Evolutionary conservation across 1,140 invertebrate species (phyloP).

Genomic region (Aphis craccivora): DNA sequence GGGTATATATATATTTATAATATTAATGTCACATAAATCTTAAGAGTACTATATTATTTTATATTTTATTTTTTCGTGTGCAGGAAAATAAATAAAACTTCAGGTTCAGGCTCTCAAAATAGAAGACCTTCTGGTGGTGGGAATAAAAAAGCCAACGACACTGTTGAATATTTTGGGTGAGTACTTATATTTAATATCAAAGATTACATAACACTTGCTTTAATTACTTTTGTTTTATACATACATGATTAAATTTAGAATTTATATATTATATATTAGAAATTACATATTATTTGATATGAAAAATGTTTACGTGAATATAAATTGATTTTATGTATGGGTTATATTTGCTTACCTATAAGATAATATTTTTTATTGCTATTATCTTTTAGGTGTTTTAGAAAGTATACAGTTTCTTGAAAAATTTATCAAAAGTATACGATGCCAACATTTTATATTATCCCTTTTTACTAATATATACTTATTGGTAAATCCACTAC

Average conservation of each 20-base stretch:
- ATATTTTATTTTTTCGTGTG: slow-evolving; percentile 5
- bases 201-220: neutral
- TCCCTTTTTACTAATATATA: too few relatives aligned
- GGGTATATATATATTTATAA: slow-evolving; percentile 22
- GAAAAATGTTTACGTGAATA: too few relatives aligned
- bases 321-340: too few relatives aligned
- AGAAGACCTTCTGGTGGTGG: slow-evolving; percentile 42
- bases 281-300: neutral
- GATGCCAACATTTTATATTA: too few relatives aligned
- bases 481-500: neutral
- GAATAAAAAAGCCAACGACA: slow-evolving; percentile 53
- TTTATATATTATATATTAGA: neutral
- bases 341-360: too few relatives aligned
- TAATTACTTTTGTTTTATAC: neutral
- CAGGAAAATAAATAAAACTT: slow-evolving; percentile 50
- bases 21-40: neutral
- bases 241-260: neutral
- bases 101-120: slow-evolving; percentile 24
- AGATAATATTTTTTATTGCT: too few relatives aligned
- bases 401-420: too few relatives aligned
- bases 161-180: slow-evolving; percentile 52
- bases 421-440: too few relatives aligned
- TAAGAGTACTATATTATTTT: neutral
- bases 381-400: too few relatives aligned
- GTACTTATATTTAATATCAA: neutral